Evolutionary conservation across 2,888 invertebrate species (phyloP), one percentile per base, ranked within the genome.

Genomic region (Epirrita christyi): DNA sequence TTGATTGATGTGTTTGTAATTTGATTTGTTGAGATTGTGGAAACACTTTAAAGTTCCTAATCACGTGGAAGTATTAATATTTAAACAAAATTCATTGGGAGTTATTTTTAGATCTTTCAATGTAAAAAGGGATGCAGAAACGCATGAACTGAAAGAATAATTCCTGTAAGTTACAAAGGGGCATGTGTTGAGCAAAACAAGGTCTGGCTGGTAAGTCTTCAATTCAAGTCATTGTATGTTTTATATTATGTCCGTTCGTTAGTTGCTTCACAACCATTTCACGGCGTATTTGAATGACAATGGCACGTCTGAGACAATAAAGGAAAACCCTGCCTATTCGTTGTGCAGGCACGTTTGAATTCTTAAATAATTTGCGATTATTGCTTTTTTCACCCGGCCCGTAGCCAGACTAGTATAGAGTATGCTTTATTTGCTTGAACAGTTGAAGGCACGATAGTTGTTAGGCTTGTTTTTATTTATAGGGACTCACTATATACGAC

Each of bases 261-360:
- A 40, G 40, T 36, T 57, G 61, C 56, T 59, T 61, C 55, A 38
- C 13, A 14, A 51, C 56, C 64, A 72, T 73, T 75, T 75, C 66
- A 63, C 71, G 70, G 67, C 61, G 53, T 55, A 75, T 78, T 79
- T 76, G 66, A 68, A 79, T 72, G 64, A 80, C 79, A 83, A 83
- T 79, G 67, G 68, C 15, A 43, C 49, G 46, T 49, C 34, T 52
- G 9, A 48, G 51, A 59, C 53, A 49, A 72, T 69, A 70, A 71
- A 67, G 63, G 70, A 57, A 62, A 63, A 64, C 61, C 51, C 59
- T 21, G 21, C 21, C 21, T 61, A 36, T 47, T 28, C 7, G 34
- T 32, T 28, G 5, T 47, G 7, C 21, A 37, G 1, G 28, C 37
- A 42, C 42, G 41, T 54, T 47, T 42, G 5, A 21, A 27, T 28